phyloP scores from a whole-genome alignment of 2,113 vertebrate genomes.

The Cnemophilus loriae region DNA sequence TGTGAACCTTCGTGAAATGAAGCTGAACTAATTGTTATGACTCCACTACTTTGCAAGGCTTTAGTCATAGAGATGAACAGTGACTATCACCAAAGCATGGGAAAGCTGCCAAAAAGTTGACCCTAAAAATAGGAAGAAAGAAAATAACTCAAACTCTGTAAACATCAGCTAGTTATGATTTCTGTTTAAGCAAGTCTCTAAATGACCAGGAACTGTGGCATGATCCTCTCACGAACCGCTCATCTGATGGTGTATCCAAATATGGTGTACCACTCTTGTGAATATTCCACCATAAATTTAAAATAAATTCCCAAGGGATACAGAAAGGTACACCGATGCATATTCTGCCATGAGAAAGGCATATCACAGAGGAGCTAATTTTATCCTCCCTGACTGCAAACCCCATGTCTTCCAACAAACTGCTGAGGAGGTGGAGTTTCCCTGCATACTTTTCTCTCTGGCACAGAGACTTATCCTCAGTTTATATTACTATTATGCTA shows the following conservation, averaged over 20 bases:
- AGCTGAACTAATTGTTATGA: neutral
- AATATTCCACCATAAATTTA: neutral
- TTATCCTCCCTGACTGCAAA: conserved; percentile 30
- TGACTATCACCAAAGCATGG: neutral
- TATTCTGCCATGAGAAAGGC: conserved; percentile 19
- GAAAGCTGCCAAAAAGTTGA: conserved; percentile 17
- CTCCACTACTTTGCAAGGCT: neutral
- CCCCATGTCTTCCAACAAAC: conserved; percentile 19
- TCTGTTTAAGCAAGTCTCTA: neutral
- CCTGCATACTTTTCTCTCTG: conserved; percentile 6
- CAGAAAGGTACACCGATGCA: neutral
- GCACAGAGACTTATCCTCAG: neutral
- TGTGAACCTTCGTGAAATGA: neutral
- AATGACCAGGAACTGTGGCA: neutral
- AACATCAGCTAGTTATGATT: neutral
- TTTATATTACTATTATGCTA: neutral
- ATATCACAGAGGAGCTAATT: conserved; percentile 20
- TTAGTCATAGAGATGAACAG: neutral
- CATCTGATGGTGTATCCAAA: neutral
- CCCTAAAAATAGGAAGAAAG: conserved; percentile 50
- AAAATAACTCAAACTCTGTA: conserved; percentile 26
- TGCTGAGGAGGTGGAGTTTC: conserved; percentile 34
- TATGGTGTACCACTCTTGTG: neutral
- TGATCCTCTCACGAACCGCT: neutral
- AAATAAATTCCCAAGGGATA: neutral